A percentile compares a stretch with the other conserved stretches of the same genome.
These are phyloP conservation scores for Neomonachus schauinslandi DNA, from an alignment of 2,113 vertebrate genomes.

Conservation along the genomic window DNA sequence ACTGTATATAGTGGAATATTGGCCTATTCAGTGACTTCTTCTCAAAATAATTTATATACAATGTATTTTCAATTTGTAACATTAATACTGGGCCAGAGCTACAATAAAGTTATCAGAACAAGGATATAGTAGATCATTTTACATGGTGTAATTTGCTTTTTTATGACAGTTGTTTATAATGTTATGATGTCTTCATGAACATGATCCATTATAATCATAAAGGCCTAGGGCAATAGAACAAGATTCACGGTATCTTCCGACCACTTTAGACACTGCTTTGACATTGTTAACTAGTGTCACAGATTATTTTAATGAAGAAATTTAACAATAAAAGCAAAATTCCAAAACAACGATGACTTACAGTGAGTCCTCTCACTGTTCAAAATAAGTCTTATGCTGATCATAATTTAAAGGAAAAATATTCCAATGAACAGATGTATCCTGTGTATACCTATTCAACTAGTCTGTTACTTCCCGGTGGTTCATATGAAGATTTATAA, in stretches of 20 bases:
- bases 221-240: constrained; percentile 36
- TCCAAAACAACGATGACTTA: neutral
- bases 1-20: constrained; percentile 57
- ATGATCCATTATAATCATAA: constrained; percentile 71
- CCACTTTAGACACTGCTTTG: constrained; percentile 59
- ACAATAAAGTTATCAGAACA: constrained; percentile 69
- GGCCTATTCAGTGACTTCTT: constrained; percentile 41
- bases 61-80: constrained; percentile 65
- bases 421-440: neutral
- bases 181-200: constrained; percentile 66
- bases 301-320: constrained; percentile 56
- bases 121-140: constrained; percentile 42
- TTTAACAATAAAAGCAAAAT: neutral
- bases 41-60: constrained; percentile 66
- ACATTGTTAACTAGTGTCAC: constrained; percentile 36
- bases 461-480: neutral
- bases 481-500: neutral
- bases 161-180: constrained; percentile 64
- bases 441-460: neutral
- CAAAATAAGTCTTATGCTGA: neutral
- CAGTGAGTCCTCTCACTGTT: neutral
- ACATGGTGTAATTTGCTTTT: constrained; percentile 62
- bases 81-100: constrained; percentile 11
- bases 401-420: constrained; percentile 33
- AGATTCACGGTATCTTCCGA: constrained; percentile 33